These are phyloP conservation scores for Eolophus roseicapilla DNA, from an alignment of 2,113 vertebrate species.

Conservation along the genomic window DNA sequence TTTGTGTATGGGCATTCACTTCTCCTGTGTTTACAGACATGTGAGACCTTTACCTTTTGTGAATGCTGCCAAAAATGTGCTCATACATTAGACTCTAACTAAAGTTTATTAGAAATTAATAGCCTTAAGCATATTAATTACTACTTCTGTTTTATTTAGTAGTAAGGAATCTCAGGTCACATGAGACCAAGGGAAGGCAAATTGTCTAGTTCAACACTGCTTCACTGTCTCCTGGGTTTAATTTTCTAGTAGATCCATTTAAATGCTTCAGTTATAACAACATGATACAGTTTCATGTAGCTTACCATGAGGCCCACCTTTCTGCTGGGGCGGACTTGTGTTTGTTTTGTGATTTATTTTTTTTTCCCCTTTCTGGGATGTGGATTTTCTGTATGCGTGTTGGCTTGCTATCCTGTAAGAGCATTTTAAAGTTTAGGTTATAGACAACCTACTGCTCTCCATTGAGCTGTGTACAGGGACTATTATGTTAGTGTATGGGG, in stretches of 20 bases:
- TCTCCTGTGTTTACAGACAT: not conserved
- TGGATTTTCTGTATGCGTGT: not conserved
- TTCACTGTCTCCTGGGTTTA: not conserved
- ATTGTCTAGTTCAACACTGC: not conserved
- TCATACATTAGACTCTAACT: rapidly evolving
- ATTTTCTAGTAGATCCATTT: not conserved
- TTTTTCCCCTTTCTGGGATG: not conserved
- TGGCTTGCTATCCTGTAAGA: not conserved
- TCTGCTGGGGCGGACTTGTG: rapidly evolving
- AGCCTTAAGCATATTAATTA: not conserved
- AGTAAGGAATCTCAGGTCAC: not conserved
- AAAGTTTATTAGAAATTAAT: not conserved
- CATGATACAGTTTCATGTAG: rapidly evolving
- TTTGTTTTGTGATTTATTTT: not conserved
- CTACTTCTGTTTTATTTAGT: not conserved
- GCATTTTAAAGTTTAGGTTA: not conserved
- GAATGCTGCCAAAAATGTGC: not conserved
- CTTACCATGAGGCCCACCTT: rapidly evolving
- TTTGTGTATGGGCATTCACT: not conserved
- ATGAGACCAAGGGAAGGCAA: not conserved
- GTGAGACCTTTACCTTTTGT: not conserved
- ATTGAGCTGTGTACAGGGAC: rapidly evolving
- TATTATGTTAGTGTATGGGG: not conserved
- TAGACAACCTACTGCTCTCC: not conserved
- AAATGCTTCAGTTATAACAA: not conserved